Conservation (phyloP, 2,888 invertebrate genomes). For the Microplitis manilae region DNA sequence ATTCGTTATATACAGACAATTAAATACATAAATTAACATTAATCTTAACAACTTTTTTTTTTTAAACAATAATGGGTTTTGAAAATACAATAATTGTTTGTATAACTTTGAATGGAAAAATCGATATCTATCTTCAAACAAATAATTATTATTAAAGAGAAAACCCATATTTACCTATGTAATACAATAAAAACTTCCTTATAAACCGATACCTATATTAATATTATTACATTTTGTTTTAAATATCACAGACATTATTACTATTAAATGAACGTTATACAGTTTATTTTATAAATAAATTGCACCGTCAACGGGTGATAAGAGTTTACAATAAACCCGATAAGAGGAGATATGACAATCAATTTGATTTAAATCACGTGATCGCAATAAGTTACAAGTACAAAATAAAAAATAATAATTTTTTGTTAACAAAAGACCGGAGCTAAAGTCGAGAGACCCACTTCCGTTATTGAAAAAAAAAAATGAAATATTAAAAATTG, state of each 20-base stretch:
- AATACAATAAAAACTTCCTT: background rate
- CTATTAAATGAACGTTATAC: slow-evolving; percentile 31
- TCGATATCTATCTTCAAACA: background rate
- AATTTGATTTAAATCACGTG: no score
- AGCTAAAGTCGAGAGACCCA: no score
- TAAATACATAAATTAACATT: background rate
- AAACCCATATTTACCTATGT: slow-evolving; percentile 12
- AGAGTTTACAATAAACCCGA: slow-evolving; percentile 10
- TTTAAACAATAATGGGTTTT: background rate
- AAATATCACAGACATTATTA: slow-evolving; percentile 51
- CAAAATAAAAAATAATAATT: no score
- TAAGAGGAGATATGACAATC: no score
- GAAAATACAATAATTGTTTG: background rate
- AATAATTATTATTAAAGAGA: background rate
- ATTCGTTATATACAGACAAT: slow-evolving; percentile 3
- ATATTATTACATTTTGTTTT: slow-evolving; percentile 13
- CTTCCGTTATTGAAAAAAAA: no score
- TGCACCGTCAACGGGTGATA: slow-evolving; percentile 22
- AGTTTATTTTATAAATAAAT: slow-evolving; percentile 25
- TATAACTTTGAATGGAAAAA: background rate
- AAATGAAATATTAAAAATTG: no score
- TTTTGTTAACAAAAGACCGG: no score
- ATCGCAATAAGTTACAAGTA: no score
- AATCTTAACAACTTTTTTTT: background rate
- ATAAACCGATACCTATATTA: background rate